These are phyloP conservation scores for Sussaba pulchella DNA, from an alignment of 2,888 invertebrate genomes.

Conservation along the genomic window DNA sequence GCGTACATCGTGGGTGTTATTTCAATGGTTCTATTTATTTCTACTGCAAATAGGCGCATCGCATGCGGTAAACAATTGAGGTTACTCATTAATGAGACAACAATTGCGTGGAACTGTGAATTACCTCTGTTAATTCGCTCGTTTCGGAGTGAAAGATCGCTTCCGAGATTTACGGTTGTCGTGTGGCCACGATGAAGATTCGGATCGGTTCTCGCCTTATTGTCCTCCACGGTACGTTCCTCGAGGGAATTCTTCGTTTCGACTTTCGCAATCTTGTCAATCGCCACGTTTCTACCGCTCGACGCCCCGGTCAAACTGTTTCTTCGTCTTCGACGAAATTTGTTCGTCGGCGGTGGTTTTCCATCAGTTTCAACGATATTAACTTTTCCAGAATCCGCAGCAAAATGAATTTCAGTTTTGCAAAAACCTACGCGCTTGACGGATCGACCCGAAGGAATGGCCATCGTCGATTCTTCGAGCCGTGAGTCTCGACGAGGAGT, in stretches of 20 bases:
- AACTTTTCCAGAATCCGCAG: slow-evolving; percentile 93
- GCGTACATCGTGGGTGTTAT: neutral
- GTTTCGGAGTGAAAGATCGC: slow-evolving; percentile 25
- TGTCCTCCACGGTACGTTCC: slow-evolving; percentile 15
- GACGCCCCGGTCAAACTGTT: slow-evolving; percentile 85
- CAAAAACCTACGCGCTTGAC: slow-evolving; percentile 93
- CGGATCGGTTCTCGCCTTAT: slow-evolving; percentile 57
- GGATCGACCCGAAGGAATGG: slow-evolving; percentile 78
- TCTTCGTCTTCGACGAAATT: slow-evolving; percentile 90
- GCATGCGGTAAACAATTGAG: neutral
- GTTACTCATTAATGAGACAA: neutral
- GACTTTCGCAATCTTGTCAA: slow-evolving; percentile 86
- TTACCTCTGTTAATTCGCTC: slow-evolving; percentile 61
- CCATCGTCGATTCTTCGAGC: slow-evolving; percentile 38
- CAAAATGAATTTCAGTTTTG: slow-evolving; percentile 95
- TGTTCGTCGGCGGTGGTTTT: slow-evolving; percentile 93
- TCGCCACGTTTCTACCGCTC: slow-evolving; percentile 82
- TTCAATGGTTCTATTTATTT: neutral
- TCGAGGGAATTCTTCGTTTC: slow-evolving; percentile 77
- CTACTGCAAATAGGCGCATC: neutral
- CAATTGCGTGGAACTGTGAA: neutral
- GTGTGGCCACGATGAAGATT: slow-evolving; percentile 72
- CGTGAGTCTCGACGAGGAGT: slow-evolving; percentile 22
- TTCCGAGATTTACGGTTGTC: slow-evolving; percentile 76
- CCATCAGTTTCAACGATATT: slow-evolving; percentile 95